These are phyloP conservation scores for Picus viridis DNA, from an alignment of 2,797 vertebrate genomes.

Conservation along the genomic window DNA sequence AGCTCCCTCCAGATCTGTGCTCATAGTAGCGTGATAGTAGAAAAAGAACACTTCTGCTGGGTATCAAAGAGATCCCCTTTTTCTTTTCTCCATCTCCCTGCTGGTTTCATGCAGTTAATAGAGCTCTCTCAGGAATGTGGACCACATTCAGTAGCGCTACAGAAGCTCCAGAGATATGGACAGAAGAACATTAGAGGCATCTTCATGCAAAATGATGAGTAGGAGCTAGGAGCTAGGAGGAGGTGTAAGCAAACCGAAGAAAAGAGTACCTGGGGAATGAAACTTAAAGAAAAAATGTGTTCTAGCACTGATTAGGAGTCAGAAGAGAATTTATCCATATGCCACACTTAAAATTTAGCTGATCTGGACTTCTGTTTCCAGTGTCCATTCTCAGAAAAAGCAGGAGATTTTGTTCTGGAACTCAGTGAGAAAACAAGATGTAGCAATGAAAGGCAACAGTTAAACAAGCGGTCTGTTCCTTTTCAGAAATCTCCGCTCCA, in stretches of 20 bases:
- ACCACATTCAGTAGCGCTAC: not conserved
- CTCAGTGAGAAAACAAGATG: not conserved
- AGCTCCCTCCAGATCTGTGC: not conserved
- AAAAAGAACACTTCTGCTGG: not conserved
- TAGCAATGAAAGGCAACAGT: not conserved
- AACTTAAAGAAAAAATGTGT: not conserved
- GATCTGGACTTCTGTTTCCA: not conserved
- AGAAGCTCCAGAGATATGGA: not conserved
- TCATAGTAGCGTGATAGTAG: not conserved
- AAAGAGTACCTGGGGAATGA: not conserved
- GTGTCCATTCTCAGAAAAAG: not conserved
- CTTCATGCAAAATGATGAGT: not conserved
- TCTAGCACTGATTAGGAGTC: not conserved
- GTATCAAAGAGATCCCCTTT: not conserved
- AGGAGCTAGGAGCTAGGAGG: not conserved
- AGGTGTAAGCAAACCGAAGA: not conserved
- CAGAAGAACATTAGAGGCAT: not conserved
- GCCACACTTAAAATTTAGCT: not conserved
- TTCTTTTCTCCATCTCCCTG: not conserved
- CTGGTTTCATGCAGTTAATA: not conserved
- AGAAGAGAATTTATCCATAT: not conserved
- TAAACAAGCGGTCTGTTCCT: not conserved
- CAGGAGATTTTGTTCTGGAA: not conserved
- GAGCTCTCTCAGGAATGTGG: not conserved
- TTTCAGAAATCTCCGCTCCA: constrained; percentile 74